Conservation (phyloP, 2,113 vertebrate genomes). For the Fulica atra region DNA sequence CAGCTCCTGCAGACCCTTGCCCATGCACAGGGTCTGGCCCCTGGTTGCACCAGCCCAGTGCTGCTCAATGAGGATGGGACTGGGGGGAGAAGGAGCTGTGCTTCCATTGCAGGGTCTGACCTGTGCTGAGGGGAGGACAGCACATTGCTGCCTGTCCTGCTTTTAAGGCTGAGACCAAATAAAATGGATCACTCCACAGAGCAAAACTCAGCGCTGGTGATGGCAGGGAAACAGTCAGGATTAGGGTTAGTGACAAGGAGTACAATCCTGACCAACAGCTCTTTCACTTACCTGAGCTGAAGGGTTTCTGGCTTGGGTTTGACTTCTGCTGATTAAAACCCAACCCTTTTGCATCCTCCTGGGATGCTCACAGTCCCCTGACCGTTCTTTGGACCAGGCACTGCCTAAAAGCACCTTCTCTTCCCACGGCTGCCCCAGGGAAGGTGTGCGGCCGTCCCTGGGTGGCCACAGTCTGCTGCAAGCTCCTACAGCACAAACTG, state of each 20-base stretch:
- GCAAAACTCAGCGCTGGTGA: background rate
- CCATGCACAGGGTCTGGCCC: background rate
- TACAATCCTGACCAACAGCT: background rate
- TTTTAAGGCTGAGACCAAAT: background rate
- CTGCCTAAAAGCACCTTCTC: background rate
- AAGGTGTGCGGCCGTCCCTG: background rate
- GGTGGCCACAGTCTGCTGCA: slow-evolving; percentile 16
- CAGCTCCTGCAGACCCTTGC: background rate
- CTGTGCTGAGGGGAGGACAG: background rate
- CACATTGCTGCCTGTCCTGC: background rate
- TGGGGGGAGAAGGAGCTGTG: background rate
- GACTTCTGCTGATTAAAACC: background rate
- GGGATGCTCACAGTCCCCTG: background rate
- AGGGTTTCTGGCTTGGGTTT: background rate
- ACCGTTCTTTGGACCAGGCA: background rate
- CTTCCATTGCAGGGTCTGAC: background rate
- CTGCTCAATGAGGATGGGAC: background rate
- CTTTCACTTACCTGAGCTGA: background rate
- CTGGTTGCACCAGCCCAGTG: background rate
- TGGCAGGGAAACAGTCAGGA: background rate
- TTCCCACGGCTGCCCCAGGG: background rate
- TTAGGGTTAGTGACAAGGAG: background rate
- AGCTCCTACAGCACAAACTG: slow-evolving; percentile 71
- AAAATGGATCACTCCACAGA: background rate
- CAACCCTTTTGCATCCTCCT: background rate